phyloP scores from a whole-genome alignment of 1,140 invertebrate genomes.

The Brachionus paranguensis region DNA sequence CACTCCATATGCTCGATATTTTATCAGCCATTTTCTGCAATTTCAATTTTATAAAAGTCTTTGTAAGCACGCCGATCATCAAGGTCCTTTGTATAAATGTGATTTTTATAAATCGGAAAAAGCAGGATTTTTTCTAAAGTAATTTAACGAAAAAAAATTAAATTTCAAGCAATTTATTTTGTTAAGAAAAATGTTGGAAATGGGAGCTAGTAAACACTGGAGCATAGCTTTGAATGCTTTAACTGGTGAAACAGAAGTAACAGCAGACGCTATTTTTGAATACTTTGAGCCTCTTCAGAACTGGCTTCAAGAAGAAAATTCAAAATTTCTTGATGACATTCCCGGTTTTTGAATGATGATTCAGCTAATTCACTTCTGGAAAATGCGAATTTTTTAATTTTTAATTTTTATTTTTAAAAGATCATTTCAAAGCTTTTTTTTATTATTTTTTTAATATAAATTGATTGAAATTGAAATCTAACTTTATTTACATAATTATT shows the following conservation, averaged over 20 bases:
- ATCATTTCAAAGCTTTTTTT: not conserved
- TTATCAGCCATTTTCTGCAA: constrained; percentile 79
- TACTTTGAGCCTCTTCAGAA: constrained; percentile 74
- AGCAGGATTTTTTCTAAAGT: constrained; percentile 60
- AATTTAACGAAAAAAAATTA: not conserved
- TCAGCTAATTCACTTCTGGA: not conserved
- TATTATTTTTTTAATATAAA: not conserved
- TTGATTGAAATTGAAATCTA: not conserved
- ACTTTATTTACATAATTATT: too few relatives aligned
- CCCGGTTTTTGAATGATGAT: not conserved
- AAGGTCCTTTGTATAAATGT: constrained; percentile 73
- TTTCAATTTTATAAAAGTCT: constrained; percentile 81
- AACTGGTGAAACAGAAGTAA: constrained; percentile 67
- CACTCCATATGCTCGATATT: constrained; percentile 66
- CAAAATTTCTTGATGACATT: not conserved
- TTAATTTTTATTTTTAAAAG: not conserved
- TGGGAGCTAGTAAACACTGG: constrained; percentile 69
- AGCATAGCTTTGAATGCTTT: constrained; percentile 68
- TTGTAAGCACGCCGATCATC: constrained; percentile 70
- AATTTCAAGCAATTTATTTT: not conserved
- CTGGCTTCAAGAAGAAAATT: constrained; percentile 72
- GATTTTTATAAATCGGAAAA: constrained; percentile 73
- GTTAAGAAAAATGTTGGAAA: constrained; percentile 38
- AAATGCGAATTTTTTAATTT: not conserved
- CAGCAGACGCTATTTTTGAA: constrained; percentile 68